Evolutionary conservation across 2,888 invertebrate species (phyloP).

Genomic region (Stegophylla sp.): DNA sequence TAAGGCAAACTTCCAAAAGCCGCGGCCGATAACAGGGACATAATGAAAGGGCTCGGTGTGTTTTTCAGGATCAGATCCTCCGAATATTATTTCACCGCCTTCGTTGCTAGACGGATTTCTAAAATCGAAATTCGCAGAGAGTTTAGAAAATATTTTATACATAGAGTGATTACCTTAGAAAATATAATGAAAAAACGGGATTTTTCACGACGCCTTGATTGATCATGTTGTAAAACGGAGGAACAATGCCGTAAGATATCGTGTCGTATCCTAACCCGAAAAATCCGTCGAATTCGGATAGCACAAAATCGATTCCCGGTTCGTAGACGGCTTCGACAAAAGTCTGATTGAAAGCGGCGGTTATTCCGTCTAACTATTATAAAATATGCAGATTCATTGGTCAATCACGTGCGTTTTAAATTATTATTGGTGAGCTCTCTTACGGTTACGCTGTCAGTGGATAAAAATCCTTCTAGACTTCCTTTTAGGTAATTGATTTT

Average conservation of each 20-base stretch:
- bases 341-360: conserved; percentile 81
- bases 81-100: conserved; percentile 90
- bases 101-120: conserved; percentile 67
- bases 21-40: conserved; percentile 80
- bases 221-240: conserved; percentile 92
- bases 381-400: no score
- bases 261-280: conserved; percentile 89
- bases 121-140: conserved; percentile 35
- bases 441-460: conserved; percentile 85
- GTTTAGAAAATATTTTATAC: neutral
- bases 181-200: conserved; percentile 93
- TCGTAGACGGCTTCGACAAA: conserved; percentile 96
- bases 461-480: conserved; percentile 92
- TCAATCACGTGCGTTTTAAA: no score
- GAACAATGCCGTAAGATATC: conserved; percentile 87
- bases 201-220: conserved; percentile 75
- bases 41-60: conserved; percentile 91
- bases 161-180: conserved; percentile 72
- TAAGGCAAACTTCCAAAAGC: conserved; percentile 98
- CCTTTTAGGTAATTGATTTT: conserved; percentile 95
- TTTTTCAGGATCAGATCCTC: conserved; percentile 91
- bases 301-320: conserved; percentile 94
- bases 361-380: conserved; percentile 80
- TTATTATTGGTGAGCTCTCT: conserved; percentile 64
- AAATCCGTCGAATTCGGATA: conserved; percentile 99